Base-by-base conservation (phyloP, 2,888 invertebrate species). In the Limnephilus rhombicus region DNA sequence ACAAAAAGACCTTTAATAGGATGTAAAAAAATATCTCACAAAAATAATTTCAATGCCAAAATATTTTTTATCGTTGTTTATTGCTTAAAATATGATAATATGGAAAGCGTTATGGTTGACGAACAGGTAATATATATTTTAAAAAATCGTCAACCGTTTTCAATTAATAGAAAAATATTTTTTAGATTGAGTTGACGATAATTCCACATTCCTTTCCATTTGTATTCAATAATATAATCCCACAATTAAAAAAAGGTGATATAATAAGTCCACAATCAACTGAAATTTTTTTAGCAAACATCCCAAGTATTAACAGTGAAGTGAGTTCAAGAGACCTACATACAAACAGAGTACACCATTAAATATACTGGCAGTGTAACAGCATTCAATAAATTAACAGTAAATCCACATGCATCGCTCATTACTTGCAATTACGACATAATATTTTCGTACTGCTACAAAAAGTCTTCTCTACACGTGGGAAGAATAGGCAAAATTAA, bases 371-470 rank as follows among this genome's bases (percentile, higher is more conserved):
- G 68, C 68, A 82, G 31, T 82, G 34, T 31, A 82, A 82, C 82
- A 82, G 34, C 82, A 82, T 82, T 82, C 82, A 13, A 82, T 31
- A 82, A 82, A 82, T 82, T 82, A 82, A 82, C 82, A 31, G 82
- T 82, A 82, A 31, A 82, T 82, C 82, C 82, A 34, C 82, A 68
- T 68, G 68, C 68, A 68, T n/a, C 24, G 68, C 68, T 68, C 68
- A 68, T 68, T 68, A 68, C n/a, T 68, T 68, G 68, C 68, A 68
- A 68, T 68, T 68, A 68, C 68, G 68, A 68, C 68, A 68, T 68
- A 24, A 68, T n/a, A 68, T 68, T 24, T 68, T n/a, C 68, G 68
- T 68, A 68, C 13, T 1, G 45, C 45, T 7, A 68, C 68, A 68
- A 18, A 68, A n/a, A 68, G 7, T 15, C 18, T 53, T 5, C 13